Percentiles rank a stretch among this genome's conserved stretches.
Conservation (phyloP, 2,888 invertebrate genomes). For the Julus scandinavius region DNA sequence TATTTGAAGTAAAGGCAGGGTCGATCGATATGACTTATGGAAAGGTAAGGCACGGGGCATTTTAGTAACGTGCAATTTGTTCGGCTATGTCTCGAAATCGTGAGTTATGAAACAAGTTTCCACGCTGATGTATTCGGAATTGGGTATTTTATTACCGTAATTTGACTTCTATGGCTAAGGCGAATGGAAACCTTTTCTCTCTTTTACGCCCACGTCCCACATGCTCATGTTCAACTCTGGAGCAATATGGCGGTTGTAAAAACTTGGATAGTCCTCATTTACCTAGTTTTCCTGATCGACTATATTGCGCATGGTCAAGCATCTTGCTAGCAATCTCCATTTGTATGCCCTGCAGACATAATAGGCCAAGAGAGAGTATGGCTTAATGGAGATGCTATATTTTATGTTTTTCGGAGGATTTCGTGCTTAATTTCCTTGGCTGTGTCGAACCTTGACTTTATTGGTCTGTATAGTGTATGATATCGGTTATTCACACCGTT, state of each 20-base stretch:
- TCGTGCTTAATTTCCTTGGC: neutral
- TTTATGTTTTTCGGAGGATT: neutral
- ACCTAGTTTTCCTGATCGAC: neutral
- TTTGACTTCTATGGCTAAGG: neutral
- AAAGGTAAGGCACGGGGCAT: neutral
- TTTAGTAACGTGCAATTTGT: conserved; percentile 18
- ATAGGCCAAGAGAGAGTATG: neutral
- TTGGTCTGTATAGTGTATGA: no score
- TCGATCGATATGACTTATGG: neutral
- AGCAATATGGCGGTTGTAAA: conserved; percentile 11
- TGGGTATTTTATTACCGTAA: conserved; percentile 6
- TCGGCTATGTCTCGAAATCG: conserved; percentile 6
- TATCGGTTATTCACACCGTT: no score
- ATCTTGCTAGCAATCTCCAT: neutral
- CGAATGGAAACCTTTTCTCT: neutral
- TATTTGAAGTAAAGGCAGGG: neutral
- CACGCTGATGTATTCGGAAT: conserved; percentile 26
- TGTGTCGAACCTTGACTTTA: neutral
- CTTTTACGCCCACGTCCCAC: conserved; percentile 14
- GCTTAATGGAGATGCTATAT: conserved; percentile 25
- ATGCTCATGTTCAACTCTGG: neutral
- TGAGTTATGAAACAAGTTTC: conserved; percentile 40
- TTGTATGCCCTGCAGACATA: neutral
- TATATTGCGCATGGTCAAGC: conserved; percentile 36
- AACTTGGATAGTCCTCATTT: conserved; percentile 12